Evolutionary conservation across 1,140 invertebrate species (phyloP), one percentile per base, ranked within the genome.

Genomic region (Brachionus plicatilis): DNA sequence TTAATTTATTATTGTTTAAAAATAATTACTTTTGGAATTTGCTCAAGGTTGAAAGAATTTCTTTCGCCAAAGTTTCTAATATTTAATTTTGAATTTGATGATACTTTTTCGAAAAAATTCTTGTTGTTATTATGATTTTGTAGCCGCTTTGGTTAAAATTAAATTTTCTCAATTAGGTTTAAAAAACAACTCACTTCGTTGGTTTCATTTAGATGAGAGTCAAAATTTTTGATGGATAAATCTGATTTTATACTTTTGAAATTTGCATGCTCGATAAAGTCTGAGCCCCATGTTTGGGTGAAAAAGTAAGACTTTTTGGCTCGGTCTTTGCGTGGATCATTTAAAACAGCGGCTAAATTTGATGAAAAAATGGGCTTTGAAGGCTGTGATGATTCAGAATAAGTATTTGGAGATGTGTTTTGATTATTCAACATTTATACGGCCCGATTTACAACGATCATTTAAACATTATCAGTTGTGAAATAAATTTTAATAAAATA

Each of bases 221-320:
- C 94, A 82, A 92, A 92, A 24, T 93, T 29, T 76, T 50, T 76
- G n/a, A 76, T 27, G 17, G 8, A 14, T 27, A 50, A 76, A 9
- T 72, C 68, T 24, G 20, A 47, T 20, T 76, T 76, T n/a, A 27
- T 50, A 12, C 11, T 47, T 76, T 24, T 41, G n/a, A 72, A 72
- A 17, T 72, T 20, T 0, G 91, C 89, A 86, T 93, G 93, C 85
- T 90, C 89, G 85, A 96, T 92, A 90, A 98, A 98, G 84, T 92
- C 92, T 87, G 97, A 96, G 53, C 97, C 97, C 97, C 97, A 99
- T 85, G 95, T 96, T 89, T 95, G 96, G 1, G 96, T 97, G 87
- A 99, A 96, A 87, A 99, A 96, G 88, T 96, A 91, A 89, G 90
- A 87, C 85, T 89, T 87, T 86, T 87, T 92, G 66, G 85, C 84